phyloP scores from a whole-genome alignment of 2,888 invertebrate species.

The Pachycephus smyrnensis region DNA sequence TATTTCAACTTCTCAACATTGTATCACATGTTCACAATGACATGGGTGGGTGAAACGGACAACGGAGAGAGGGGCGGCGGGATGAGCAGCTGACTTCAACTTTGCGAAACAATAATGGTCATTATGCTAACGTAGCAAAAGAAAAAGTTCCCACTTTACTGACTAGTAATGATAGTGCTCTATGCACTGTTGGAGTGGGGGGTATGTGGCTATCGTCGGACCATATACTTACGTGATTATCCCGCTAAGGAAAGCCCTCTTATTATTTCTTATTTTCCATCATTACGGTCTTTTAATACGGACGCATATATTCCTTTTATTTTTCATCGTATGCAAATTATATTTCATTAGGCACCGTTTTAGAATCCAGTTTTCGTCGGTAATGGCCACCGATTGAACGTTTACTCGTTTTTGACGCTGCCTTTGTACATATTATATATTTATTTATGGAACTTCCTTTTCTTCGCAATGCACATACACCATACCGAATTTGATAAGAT shows the following conservation, averaged over 20 bases:
- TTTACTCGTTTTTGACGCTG: not conserved
- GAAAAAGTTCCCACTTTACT: conserved; percentile 24
- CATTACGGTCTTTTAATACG: conserved; percentile 50
- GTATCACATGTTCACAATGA: not conserved
- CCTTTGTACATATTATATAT: not conserved
- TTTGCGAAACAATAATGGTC: conserved; percentile 28
- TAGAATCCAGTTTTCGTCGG: conserved; percentile 15
- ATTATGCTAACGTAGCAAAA: conserved; percentile 26
- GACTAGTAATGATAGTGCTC: conserved; percentile 42
- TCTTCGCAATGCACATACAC: not conserved
- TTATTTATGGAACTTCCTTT: not conserved
- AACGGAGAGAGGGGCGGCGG: not conserved
- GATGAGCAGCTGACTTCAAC: not conserved
- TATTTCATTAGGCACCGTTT: conserved; percentile 37
- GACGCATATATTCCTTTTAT: conserved; percentile 18
- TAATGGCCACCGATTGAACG: not conserved
- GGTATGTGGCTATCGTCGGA: conserved; percentile 36
- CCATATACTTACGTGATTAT: conserved; percentile 57
- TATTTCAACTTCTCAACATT: not conserved
- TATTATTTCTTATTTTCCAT: conserved; percentile 45
- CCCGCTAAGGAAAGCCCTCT: conserved; percentile 37
- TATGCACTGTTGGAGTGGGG: conserved; percentile 24
- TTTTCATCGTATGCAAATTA: conserved; percentile 36
- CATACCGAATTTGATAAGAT: not conserved
- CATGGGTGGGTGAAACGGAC: not conserved